Evolutionary conservation across 2,797 vertebrate species (phyloP).

Genomic region (Columba guinea): DNA sequence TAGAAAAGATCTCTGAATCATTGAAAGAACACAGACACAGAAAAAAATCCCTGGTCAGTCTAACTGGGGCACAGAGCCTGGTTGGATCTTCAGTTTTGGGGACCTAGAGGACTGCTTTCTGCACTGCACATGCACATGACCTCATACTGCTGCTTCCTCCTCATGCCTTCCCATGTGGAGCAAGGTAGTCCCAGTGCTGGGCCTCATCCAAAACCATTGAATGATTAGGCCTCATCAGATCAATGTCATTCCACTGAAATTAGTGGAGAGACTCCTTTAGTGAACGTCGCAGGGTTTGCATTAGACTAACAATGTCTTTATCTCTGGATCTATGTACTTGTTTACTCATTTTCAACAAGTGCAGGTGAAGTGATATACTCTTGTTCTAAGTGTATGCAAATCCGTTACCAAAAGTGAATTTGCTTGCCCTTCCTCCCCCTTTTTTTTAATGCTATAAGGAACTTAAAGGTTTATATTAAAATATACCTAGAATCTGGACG

Average conservation of each 20-base stretch:
- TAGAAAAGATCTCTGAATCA: not conserved
- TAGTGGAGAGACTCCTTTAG: not conserved
- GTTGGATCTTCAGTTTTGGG: not conserved
- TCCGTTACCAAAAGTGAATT: not conserved
- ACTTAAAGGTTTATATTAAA: not conserved
- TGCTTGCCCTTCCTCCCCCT: not conserved
- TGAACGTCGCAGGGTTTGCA: not conserved
- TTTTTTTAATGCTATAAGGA: not conserved
- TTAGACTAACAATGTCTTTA: not conserved
- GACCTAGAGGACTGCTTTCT: too few relatives aligned
- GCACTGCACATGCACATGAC: fast-evolving
- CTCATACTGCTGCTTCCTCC: not conserved
- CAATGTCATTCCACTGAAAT: not conserved
- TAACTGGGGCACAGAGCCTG: not conserved
- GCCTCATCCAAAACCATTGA: not conserved
- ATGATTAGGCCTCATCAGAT: not conserved
- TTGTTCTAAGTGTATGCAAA: not conserved
- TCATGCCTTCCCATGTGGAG: not conserved
- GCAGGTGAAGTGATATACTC: not conserved
- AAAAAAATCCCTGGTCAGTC: not conserved
- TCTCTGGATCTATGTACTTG: not conserved
- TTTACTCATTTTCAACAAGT: not conserved
- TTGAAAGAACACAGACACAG: not conserved
- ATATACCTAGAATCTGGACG: not conserved
- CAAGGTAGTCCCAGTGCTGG: not conserved